Evolutionary conservation across 23 tunicate species (phyloP), one percentile per base, ranked within the genome.

Genomic region (Diplosoma virens): DNA sequence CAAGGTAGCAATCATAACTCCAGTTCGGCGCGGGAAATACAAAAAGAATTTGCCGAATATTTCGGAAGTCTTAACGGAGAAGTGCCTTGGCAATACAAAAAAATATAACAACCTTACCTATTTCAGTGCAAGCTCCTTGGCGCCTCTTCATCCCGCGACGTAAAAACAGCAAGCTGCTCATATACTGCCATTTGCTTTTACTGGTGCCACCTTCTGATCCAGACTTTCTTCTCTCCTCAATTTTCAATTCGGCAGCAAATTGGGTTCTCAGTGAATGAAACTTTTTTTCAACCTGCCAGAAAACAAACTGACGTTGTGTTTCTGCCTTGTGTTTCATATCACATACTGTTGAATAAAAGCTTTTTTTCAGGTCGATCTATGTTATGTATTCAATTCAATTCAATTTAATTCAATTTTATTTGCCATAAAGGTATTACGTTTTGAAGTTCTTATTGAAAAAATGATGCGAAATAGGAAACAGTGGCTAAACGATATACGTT

Each of bases 161-260:
- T 29, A 61, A 29, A 4, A 61, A 61, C 9, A 22, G 6, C 9
- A 61, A 29, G 6, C 23, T 22, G 2, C 6, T 35, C 35, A 29
- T 29, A 29, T 28, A 61, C 69, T 27, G 34, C 69, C 69, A 61
- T 29, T 61, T 61, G 6, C 69, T 61, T 29, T 61, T 61, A 20
- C 6, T 11, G 9, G 30, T 29, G 35, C 69, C 69, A 29, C 35
- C 69, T 22, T 61, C 69, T 5, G 69, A 27, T 7, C 69, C 69
- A 27, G 69, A 61, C 69, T 61, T 61, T 22, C 35, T 27, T 35
- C 18, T 61, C n/a, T 61, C 69, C 30, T 61, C 7, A 3, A 29
- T 29, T 61, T 29, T 61, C 6, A 61, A n/a, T 29, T 61, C 69
- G 17, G 69, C 35, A 2, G 69, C 6, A 29, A 9, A 61, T 29